Conservation (phyloP, 2,888 invertebrate genomes). For the Hirtodrosophila alboralis region DNA sequence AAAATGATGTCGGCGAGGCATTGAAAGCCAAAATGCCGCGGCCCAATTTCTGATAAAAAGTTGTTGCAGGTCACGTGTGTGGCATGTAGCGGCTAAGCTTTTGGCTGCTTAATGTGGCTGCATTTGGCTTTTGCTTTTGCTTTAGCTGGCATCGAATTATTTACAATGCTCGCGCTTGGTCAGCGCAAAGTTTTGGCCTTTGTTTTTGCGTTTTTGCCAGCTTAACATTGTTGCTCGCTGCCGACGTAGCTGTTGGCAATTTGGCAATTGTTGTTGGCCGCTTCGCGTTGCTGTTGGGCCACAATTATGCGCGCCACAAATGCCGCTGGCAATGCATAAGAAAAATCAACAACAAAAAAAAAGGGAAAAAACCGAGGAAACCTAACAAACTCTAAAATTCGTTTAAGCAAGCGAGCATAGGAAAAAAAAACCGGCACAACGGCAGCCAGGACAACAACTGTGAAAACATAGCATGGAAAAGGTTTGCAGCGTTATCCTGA, state of each 20-base stretch:
- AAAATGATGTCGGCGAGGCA: conserved; percentile 33
- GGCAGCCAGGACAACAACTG: conserved; percentile 14
- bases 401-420: conserved; percentile 38
- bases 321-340: conserved; percentile 44
- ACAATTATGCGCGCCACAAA: conserved; percentile 73
- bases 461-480: conserved; percentile 15
- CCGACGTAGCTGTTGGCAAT: conserved; percentile 56
- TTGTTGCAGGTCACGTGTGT: conserved; percentile 17
- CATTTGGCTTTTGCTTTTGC: conserved; percentile 54
- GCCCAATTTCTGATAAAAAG: conserved; percentile 34
- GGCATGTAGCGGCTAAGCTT: conserved; percentile 14
- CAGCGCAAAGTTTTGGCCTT: conserved; percentile 47
- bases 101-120: conserved; percentile 61
- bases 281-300: conserved; percentile 33
- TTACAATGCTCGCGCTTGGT: conserved; percentile 47
- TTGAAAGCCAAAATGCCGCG: conserved; percentile 40
- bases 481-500: conserved; percentile 10
- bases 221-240: conserved; percentile 61
- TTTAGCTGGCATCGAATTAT: conserved; percentile 59
- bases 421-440: background rate
- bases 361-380: conserved; percentile 16
- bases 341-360: conserved; percentile 10
- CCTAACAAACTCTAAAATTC: conserved; percentile 66
- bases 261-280: conserved; percentile 48
- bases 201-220: conserved; percentile 55